phyloP scores from a whole-genome alignment of 2,888 invertebrate species.

The Ypsolopha sequella region DNA sequence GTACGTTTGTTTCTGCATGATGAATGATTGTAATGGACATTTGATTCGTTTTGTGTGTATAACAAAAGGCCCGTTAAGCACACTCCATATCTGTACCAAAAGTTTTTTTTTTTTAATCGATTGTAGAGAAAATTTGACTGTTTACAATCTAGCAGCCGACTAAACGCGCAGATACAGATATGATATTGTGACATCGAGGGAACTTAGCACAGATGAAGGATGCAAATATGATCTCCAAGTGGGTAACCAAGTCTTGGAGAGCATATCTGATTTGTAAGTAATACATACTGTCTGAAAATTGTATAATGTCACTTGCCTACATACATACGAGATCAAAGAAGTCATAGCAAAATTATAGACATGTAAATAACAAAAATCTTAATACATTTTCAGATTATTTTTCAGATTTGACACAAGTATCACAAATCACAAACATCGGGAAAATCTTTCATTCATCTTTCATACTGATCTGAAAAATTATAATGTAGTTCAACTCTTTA shows the following conservation, averaged over 20 bases:
- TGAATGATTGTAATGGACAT: neutral
- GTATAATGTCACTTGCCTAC: too few species aligned
- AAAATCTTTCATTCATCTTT: too few species aligned
- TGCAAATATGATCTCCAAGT: slow-evolving; percentile 37
- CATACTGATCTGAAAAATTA: too few species aligned
- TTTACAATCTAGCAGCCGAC: slow-evolving; percentile 34
- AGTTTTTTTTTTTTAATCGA: slow-evolving; percentile 15
- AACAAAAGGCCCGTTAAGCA: slow-evolving; percentile 44
- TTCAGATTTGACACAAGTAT: too few species aligned
- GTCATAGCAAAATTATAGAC: too few species aligned
- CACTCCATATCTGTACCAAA: slow-evolving; percentile 64
- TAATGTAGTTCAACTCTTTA: too few species aligned
- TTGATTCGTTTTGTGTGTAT: neutral
- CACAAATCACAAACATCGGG: too few species aligned
- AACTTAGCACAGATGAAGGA: slow-evolving; percentile 24
- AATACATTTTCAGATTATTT: too few species aligned
- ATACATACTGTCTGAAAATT: too few species aligned
- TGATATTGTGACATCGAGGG: slow-evolving; percentile 52
- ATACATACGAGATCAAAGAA: too few species aligned
- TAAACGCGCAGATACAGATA: slow-evolving; percentile 57
- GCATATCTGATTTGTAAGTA: slow-evolving; percentile 23
- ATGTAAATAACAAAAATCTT: too few species aligned
- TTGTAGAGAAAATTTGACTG: slow-evolving; percentile 57
- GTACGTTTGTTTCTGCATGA: too few species aligned
- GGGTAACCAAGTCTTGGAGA: slow-evolving; percentile 20